Evolutionary conservation across 2,113 vertebrate genomes (phyloP), one percentile per base, ranked within the genome.

Genomic region (Platichthys stellatus): DNA sequence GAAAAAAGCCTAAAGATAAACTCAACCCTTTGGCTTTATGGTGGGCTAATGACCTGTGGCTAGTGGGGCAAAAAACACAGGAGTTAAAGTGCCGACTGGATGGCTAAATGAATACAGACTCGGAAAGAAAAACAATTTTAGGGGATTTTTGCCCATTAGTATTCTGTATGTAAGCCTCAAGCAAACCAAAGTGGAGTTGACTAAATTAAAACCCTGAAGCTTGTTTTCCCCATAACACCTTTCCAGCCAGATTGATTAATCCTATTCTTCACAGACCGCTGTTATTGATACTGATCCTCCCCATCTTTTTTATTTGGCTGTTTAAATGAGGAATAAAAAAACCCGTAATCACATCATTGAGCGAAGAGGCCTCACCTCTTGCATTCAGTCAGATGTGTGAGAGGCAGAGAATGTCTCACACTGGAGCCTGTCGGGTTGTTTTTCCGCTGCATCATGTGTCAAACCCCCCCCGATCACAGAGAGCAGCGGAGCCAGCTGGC

Each of bases 361-460:
- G 72, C 40, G 4, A 18, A 40, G 2, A 12, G 35, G 18, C 38
- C 54, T 11, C 63, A 51, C 17, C 60, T 63, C 18, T 47, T 59
- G 35, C 53, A 72, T 62, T 4, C 14, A 51, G 43, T 2, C 12
- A 0, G 20, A 2, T 24, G 21, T n/a, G 23, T 3, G 10, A 45
- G 35, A 61, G 23, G 11, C 23, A 59, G 11, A 43, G 23, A 43
- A 14, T 40, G 31, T 59, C 49, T 74, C 28, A 23, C 43, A 28
- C 31, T 45, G 51, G 26, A 43, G 54, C 49, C n/a, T 0, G 59
- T 66, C 57, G 2, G 73, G 18, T 47, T 75, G 40, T 43, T 67
- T 78, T 63, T 87, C 70, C 73, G 77, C 78, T 75, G 86, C 75
- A 75, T 90, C 82, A 83, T 82, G 75, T 76, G 78, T 82, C 73